Evolutionary conservation across 2,888 invertebrate genomes (phyloP).

Genomic region (Polymixis flavicincta): DNA sequence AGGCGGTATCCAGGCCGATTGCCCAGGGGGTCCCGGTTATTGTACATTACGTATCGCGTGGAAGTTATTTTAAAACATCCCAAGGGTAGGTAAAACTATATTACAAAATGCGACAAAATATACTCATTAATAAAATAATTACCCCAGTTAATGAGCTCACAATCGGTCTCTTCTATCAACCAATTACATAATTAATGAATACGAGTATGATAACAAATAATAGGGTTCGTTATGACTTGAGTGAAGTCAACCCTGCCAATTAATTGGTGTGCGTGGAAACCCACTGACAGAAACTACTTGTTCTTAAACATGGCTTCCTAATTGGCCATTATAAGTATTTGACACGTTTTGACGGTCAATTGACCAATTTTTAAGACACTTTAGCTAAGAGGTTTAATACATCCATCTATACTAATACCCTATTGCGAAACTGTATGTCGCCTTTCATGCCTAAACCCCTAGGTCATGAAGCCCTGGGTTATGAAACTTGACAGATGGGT

Average conservation of each 20-base stretch:
- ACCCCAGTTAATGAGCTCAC: conserved; percentile 4
- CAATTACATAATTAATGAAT: conserved; percentile 36
- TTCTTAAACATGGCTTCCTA: background rate
- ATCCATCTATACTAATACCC: background rate
- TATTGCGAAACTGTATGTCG: background rate
- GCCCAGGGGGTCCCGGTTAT: background rate
- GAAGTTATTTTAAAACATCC: background rate
- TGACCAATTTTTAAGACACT: background rate
- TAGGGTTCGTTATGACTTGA: conserved; percentile 7
- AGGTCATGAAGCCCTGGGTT: too few species aligned
- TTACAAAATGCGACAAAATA: background rate
- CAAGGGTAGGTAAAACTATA: background rate
- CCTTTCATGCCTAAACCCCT: background rate
- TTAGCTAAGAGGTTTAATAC: background rate
- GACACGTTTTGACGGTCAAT: background rate
- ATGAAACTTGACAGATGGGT: background rate
- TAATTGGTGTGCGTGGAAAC: conserved; percentile 10
- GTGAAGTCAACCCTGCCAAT: conserved; percentile 12
- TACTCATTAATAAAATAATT: conserved; percentile 17
- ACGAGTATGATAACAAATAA: conserved; percentile 16
- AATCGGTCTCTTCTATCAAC: background rate
- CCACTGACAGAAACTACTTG: background rate
- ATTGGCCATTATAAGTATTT: background rate
- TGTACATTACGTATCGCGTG: background rate
- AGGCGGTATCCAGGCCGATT: background rate